phyloP scores from a whole-genome alignment of 2,797 vertebrate genomes.

The Taenioides sp. region DNA sequence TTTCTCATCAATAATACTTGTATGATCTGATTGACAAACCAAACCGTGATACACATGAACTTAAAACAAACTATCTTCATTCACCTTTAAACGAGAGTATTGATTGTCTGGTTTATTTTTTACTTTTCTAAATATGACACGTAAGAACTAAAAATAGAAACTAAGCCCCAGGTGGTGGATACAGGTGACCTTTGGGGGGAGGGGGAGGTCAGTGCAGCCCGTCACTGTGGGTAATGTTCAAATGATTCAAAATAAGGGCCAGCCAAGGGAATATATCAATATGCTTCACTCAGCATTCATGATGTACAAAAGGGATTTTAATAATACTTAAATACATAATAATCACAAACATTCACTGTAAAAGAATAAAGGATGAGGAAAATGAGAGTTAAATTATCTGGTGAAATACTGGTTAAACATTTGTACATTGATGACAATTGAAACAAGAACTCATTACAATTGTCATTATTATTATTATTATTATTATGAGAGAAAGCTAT shows the following conservation, averaged over 20 bases:
- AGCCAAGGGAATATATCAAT: slow-evolving; percentile 50
- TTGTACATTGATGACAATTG: no score
- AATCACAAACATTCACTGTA: not conserved
- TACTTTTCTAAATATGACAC: not conserved
- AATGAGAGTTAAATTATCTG: not conserved
- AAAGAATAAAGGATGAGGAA: not conserved
- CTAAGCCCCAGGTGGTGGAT: slow-evolving; percentile 31
- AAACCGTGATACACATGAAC: no score
- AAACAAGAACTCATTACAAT: no score
- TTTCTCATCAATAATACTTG: not conserved
- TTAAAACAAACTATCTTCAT: not conserved
- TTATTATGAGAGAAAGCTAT: not conserved
- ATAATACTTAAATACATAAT: not conserved
- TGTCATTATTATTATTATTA: no score
- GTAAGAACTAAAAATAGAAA: slow-evolving; percentile 13
- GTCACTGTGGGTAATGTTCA: slow-evolving; percentile 42
- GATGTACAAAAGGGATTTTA: not conserved
- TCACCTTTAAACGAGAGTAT: not conserved
- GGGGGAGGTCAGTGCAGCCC: slow-evolving; percentile 29
- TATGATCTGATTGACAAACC: not conserved
- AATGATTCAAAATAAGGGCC: slow-evolving; percentile 48
- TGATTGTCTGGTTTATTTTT: not conserved
- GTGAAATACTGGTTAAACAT: no score
- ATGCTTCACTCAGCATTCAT: slow-evolving; percentile 37
- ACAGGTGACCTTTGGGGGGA: slow-evolving; percentile 56